Percentiles rank a stretch among this genome's conserved stretches.
These are phyloP conservation scores for Lamellibrachia luymesi DNA, from an alignment of 1,140 invertebrate genomes.

Conservation along the genomic window DNA sequence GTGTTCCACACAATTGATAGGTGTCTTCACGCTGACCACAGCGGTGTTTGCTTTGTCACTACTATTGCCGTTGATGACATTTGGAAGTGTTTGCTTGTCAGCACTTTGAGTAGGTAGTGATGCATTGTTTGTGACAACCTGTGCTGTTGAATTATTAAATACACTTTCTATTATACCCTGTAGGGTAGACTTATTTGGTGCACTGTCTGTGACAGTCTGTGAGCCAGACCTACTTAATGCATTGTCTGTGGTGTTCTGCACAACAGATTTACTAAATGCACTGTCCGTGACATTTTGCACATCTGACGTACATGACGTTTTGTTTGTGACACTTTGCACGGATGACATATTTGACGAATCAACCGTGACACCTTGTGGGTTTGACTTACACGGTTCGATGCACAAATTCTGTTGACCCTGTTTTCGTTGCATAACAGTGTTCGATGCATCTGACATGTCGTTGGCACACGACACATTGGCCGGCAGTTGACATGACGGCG, in stretches of 20 bases:
- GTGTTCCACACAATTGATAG: too few species aligned
- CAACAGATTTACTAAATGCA: neutral
- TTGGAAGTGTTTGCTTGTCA: neutral
- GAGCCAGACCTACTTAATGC: neutral
- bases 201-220: neutral
- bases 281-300: neutral
- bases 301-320: neutral
- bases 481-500: neutral
- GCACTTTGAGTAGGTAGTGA: neutral
- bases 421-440: neutral
- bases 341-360: neutral
- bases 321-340: neutral
- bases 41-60: neutral
- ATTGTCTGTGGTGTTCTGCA: neutral
- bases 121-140: neutral
- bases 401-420: neutral
- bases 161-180: neutral
- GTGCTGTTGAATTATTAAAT: neutral
- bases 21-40: neutral
- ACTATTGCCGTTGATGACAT: neutral
- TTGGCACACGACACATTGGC: neutral
- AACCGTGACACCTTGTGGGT: neutral
- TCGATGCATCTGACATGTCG: neutral
- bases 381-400: neutral
- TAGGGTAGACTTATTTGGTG: neutral